Base-by-base conservation (phyloP, 2,888 invertebrate species). In the Ophion costatus region DNA sequence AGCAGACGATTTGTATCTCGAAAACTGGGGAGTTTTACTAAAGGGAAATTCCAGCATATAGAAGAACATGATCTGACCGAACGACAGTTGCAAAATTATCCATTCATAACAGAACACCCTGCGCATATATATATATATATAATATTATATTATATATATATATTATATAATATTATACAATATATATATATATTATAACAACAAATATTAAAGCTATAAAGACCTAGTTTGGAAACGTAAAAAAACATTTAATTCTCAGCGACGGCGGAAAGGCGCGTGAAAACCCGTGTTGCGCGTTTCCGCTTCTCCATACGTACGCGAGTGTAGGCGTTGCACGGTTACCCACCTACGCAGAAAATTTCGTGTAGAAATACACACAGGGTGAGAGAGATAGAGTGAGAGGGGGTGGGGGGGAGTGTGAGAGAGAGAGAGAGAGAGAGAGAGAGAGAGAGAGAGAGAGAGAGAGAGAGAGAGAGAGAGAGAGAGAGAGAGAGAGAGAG, bases 341-440 rank as follows among this genome's bases (percentile, higher is more conserved):
- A 76, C 22, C 69, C 64, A 80, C 51, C 76, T 75, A 81, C 76
- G 84, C 81, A 82, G 76, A 80, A 86, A 84, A 82, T 82, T 86
- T 84, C 73, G 69, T 67, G 38, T 59, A 59, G 51, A 17, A 51
- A 51, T 17, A 51, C 51, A 51, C 51, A 51, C 5, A 51, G 51
- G 51, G 51, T 51, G 51, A 17, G 14, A 51, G 9, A 45, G 14
- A 45, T 2, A 45, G 45, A 45, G 45, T 11, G 11, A 45, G 14
- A 14, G 45, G 11, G 11, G 2, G 45, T 45, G 45, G 2, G 11
- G 2, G 10, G 2, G 14, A 11, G 14, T 14, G 45, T 14, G 45
- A 45, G 11, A 45, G 14, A 14, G 45, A 45, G 3, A 10, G 45
- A 67, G 45, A 45, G n/a, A n/a, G n/a, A n/a, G n/a, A n/a, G n/a